phyloP scores from a whole-genome alignment of 2,797 vertebrate species.

The Diplodus sargus region DNA sequence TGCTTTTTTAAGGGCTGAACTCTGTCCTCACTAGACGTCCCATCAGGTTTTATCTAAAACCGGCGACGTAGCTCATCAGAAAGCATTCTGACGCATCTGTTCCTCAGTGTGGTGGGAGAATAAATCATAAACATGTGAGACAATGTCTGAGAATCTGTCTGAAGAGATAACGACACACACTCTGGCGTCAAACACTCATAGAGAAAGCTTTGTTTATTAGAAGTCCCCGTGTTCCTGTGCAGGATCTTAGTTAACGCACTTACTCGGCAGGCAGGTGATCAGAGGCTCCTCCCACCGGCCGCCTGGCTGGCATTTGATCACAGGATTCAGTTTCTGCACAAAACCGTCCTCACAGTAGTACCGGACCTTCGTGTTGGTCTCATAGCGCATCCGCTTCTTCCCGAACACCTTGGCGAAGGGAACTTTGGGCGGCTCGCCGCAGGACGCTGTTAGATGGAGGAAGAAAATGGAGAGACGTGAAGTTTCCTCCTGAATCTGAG shows the following conservation, averaged over 20 bases:
- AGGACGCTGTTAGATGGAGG: slow-evolving; percentile 84
- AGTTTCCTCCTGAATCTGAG: neutral
- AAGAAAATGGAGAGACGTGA: neutral
- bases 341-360: slow-evolving; percentile 89
- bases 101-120: no score
- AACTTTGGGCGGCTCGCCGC: slow-evolving; percentile 86
- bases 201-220: no score
- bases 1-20: no score
- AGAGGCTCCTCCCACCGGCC: slow-evolving; percentile 91
- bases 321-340: slow-evolving; percentile 87
- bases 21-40: no score
- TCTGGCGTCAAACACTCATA: no score
- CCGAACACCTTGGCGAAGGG: slow-evolving; percentile 87
- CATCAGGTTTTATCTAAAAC: no score
- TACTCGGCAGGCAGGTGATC: slow-evolving; percentile 86
- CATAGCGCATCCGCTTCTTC: slow-evolving; percentile 84
- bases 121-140: no score
- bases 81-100: no score
- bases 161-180: no score
- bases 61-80: no score
- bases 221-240: no score
- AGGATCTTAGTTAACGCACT: slow-evolving; percentile 17
- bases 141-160: no score
- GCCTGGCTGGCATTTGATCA: slow-evolving; percentile 87
- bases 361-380: slow-evolving; percentile 86